Base-by-base conservation (phyloP, 2,113 vertebrate genomes). In the Tupaia chinensis region DNA sequence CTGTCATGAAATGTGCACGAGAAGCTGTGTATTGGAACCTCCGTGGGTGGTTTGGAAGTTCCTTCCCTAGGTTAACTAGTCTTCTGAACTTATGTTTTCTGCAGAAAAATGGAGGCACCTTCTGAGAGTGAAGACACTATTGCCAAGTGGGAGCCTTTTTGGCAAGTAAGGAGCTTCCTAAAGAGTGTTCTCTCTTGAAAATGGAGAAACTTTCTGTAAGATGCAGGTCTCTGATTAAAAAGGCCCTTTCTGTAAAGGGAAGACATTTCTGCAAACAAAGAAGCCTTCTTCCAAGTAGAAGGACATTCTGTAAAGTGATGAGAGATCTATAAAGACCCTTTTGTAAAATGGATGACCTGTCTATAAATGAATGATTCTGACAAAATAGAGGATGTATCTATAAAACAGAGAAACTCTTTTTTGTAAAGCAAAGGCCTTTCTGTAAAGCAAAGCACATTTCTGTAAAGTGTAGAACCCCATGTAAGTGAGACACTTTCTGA, bases 261-360 rank as follows among this genome's bases (percentile, higher is more conserved):
- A 91, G 29, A 77, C 53, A 65, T 77, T 88, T 97, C 44, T 93
- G 27, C 70, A 86, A 91, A 68, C 65, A 29, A 22, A 91, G 54
- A 69, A 16, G 25, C 9, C 32, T 79, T 95, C 93, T 89, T 93
- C 76, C 61, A 86, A 95, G 77, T 76, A 17, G 58, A 81, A 22
- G 9, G 87, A 77, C 32, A 76, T 93, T 79, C 80, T 87, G 0
- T 78, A 65, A 88, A 87, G 27, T 63, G 23, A 82, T 22, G 29
- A 66, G 70, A 56, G 10, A 83, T 94, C 76, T 89, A 86, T 63
- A 87, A 81, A 97, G 70, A 93, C 72, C 32, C 25, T 83, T 87
- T 72, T 90, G n/a, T 91, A 78, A 95, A 96, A 79, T 34, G 58
- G 66, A 92, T 92, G 76, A 66, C 7, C 44, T 85, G 9, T 60